Base-by-base conservation (phyloP, 2,888 invertebrate genomes). In the Schizaphis graminum region DNA sequence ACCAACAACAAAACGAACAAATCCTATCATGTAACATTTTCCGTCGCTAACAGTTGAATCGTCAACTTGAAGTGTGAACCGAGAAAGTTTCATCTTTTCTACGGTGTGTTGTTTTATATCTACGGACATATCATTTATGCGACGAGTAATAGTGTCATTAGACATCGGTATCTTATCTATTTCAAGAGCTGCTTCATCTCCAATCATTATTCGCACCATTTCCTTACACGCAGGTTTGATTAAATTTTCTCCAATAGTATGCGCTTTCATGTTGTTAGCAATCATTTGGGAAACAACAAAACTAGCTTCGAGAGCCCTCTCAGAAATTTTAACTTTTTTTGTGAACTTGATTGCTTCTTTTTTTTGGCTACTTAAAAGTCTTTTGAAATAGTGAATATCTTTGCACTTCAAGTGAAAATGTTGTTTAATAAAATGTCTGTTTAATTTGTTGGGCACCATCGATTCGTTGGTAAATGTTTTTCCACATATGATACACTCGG, bases 1-100 rank as follows among this genome's bases (percentile, higher is more conserved):
- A 89, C 85, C 94, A 56, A n/a, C 92, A 89, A 92, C 85, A 88
- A 94, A 92, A 92, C 94, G 94, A 91, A 61, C 92, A 44, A 92
- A 94, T 88, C 92, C 92, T 53, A 94, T 92, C 84, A 94, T 92
- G 92, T 93, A 92, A 47, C 92, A 89, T 88, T 92, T 92, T 61
- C 88, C 91, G 61, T 35, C 84, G 35, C 28, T 53, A 56, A 35
- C 56, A 89, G 91, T 92, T 88, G 92, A 92, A 53, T 94, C 92
- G 56, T 94, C 92, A 61, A 94, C 92, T 92, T 91, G 91, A 88
- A 94, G 47, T n/a, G 88, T 91, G 88, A 94, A 91, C 57, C 89
- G 57, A 89, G 57, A 57, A 26, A 24, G 8, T 89, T 41, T 89
- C 41, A 89, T 89, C 41, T 57, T 89, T 89, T 89, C 89, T 57